Conservation (phyloP, 2,113 vertebrate species). For the Tiliqua scincoides region DNA sequence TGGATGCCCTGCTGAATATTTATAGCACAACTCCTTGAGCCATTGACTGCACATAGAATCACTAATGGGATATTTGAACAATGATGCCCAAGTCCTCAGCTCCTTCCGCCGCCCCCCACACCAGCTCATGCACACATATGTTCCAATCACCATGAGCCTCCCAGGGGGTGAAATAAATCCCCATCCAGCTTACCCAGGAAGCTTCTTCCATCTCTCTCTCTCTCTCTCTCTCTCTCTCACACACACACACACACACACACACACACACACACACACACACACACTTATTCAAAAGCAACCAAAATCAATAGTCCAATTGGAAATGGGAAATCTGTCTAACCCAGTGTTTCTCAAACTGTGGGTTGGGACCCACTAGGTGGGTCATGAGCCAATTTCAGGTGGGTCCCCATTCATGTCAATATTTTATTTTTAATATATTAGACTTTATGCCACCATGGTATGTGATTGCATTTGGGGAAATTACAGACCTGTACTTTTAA, state of each 20-base stretch:
- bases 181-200: background rate
- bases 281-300: conserved; percentile 28
- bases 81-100: background rate
- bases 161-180: conserved; percentile 23
- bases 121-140: background rate
- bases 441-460: no score
- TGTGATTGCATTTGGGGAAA: no score
- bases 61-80: conserved; percentile 28
- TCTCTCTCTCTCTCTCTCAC: no score
- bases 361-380: no score
- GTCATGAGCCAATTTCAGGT: no score
- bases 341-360: no score
- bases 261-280: background rate
- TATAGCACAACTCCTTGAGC: conserved; percentile 15
- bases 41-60: conserved; percentile 17
- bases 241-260: no score
- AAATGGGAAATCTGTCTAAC: conserved; percentile 6
- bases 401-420: no score
- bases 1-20: conserved; percentile 31
- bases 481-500: no score
- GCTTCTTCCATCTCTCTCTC: background rate
- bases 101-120: background rate
- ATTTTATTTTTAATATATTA: no score
- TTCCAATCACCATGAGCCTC: conserved; percentile 2
- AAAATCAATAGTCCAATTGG: conserved; percentile 27